These are phyloP conservation scores for Oryzias woworae DNA, from an alignment of 2,113 vertebrate genomes.

Conservation along the genomic window DNA sequence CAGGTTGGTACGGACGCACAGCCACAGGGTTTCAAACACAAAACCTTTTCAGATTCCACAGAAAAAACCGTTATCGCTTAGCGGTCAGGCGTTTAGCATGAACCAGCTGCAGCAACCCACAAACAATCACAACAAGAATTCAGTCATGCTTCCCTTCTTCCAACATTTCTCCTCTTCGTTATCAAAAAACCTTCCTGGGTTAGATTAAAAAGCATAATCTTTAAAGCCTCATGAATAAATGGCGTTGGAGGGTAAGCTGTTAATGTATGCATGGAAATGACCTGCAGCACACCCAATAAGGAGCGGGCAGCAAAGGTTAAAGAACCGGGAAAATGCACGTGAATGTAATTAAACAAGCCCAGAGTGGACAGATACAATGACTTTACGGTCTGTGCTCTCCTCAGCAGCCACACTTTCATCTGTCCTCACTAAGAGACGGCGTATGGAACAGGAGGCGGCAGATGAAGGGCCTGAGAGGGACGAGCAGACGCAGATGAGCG, in stretches of 20 bases:
- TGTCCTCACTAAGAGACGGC: too few relatives aligned
- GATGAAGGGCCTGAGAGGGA: too few relatives aligned
- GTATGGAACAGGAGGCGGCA: too few relatives aligned
- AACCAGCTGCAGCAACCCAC: too few relatives aligned
- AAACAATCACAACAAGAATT: too few relatives aligned
- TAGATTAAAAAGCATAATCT: slow-evolving; percentile 69
- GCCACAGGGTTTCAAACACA: too few relatives aligned
- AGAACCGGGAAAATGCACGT: slow-evolving; percentile 71
- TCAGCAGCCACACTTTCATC: not conserved
- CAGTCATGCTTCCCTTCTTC: slow-evolving; percentile 1
- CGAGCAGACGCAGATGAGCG: too few relatives aligned
- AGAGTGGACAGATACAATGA: slow-evolving; percentile 56
- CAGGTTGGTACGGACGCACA: too few relatives aligned
- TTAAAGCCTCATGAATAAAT: slow-evolving; percentile 62
- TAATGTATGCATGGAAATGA: slow-evolving; percentile 82
- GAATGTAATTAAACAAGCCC: slow-evolving; percentile 83
- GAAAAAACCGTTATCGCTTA: too few relatives aligned
- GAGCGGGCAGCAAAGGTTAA: slow-evolving; percentile 73
- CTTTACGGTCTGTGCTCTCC: slow-evolving; percentile 33
- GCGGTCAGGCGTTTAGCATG: too few relatives aligned
- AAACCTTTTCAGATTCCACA: too few relatives aligned
- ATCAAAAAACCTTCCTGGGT: slow-evolving; percentile 32
- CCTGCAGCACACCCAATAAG: slow-evolving; percentile 69
- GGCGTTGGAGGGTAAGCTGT: slow-evolving; percentile 45
- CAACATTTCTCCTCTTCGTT: slow-evolving; percentile 33